Evolutionary conservation across 2,797 vertebrate species (phyloP).

Genomic region (Meriones psammophilus): DNA sequence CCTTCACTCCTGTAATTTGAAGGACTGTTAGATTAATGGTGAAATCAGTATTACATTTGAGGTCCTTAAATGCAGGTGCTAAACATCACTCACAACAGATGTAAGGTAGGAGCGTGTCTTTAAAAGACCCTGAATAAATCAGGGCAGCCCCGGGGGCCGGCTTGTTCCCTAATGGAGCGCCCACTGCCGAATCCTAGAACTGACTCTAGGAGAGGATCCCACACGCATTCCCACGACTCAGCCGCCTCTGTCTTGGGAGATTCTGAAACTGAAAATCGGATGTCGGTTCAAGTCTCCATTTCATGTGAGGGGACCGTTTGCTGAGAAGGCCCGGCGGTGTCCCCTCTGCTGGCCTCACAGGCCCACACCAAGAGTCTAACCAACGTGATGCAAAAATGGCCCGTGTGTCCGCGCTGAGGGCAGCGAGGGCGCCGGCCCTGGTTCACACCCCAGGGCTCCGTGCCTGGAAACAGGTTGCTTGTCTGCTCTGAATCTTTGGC

Average conservation of each 20-base stretch:
- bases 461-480: constrained; percentile 26
- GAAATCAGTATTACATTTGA: constrained; percentile 58
- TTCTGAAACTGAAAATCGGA: background rate
- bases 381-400: background rate
- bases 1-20: constrained; percentile 19
- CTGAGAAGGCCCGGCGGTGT: background rate
- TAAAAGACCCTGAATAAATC: constrained; percentile 44
- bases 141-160: background rate
- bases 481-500: background rate
- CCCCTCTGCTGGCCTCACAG: background rate
- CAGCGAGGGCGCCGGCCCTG: background rate
- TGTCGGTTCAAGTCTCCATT: background rate
- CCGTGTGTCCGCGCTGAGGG: background rate
- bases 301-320: background rate
- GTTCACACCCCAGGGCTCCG: background rate
- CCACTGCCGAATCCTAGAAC: background rate
- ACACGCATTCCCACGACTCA: background rate
- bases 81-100: constrained; percentile 49
- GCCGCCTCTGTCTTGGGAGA: background rate
- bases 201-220: background rate
- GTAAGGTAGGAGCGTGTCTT: background rate
- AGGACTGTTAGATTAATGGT: constrained; percentile 59
- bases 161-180: background rate
- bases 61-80: constrained; percentile 44
- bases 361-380: background rate